Percentiles rank a stretch among this genome's conserved stretches.
Evolutionary conservation across 2,888 invertebrate species (phyloP).

Genomic region (Steinernema carpocapsae): DNA sequence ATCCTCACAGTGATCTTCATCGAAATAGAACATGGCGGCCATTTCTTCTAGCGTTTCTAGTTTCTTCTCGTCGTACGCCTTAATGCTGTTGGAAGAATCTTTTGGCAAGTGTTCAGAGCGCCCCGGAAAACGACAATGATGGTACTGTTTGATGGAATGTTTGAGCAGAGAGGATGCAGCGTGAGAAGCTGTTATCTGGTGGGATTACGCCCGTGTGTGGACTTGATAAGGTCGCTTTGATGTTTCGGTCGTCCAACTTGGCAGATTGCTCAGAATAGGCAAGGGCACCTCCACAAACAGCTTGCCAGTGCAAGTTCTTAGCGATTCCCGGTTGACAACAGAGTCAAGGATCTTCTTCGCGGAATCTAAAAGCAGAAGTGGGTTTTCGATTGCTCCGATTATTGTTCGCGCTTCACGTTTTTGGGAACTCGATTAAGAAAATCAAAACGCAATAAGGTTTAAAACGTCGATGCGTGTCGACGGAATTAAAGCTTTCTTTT

Average conservation of each 20-base stretch:
- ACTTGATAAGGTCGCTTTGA: constrained; percentile 2
- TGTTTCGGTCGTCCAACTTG: constrained; percentile 32
- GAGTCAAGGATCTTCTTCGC: constrained; percentile 34
- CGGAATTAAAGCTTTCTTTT: constrained; percentile 5
- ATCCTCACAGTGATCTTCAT: constrained; percentile 38
- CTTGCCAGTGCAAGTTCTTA: constrained; percentile 35
- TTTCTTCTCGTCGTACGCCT: constrained; percentile 24
- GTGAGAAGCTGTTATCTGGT: constrained; percentile 3
- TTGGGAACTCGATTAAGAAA: neutral
- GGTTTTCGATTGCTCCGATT: neutral
- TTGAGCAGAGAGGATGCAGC: constrained; percentile 14
- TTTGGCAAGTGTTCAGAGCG: constrained; percentile 32
- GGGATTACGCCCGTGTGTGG: too few species aligned
- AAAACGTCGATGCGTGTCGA: neutral
- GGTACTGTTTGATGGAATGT: neutral
- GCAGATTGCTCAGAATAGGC: constrained; percentile 26
- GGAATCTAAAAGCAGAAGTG: constrained; percentile 17
- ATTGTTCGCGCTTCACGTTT: neutral
- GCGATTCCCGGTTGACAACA: constrained; percentile 34
- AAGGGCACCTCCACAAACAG: constrained; percentile 34
- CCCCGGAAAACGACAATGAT: constrained; percentile 4
- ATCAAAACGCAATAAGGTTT: neutral
- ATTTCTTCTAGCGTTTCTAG: neutral
- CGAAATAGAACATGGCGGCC: constrained; percentile 41
- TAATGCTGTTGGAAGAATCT: constrained; percentile 12